Evolutionary conservation across 2,113 vertebrate genomes (phyloP), one percentile per base, ranked within the genome.

Genomic region (Engystomops pustulosus): DNA sequence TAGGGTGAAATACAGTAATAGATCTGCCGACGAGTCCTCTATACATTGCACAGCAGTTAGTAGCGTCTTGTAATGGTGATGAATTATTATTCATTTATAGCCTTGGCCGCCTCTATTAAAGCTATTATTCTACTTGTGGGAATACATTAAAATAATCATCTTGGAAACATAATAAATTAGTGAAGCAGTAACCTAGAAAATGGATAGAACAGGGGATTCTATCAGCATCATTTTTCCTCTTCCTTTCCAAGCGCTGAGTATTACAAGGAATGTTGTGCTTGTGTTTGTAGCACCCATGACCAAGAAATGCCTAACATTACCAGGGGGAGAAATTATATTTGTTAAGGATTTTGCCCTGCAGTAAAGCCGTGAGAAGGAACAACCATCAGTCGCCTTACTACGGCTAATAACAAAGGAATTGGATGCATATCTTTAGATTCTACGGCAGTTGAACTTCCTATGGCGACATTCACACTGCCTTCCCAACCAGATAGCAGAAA

Each of bases 101-200:
- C 18, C 20, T n/a, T 12, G 30, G 4, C 32, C 51, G 17, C 12
- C 4, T 14, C n/a, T 41, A 67, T 67, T 67, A 23, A 25, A 25
- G n/a, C 49, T 32, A 77, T 58, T 77, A 38, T 30, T 38, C 51
- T 36, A 5, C 49, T 38, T 55, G 10, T 51, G 30, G 36, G 17
- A 77, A 77, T 38, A 15, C 53, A 53, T 20, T 34, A 77, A 58
- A 20, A 38, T 60, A 41, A 60, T 60, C 41, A 23, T 51, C 18
- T 34, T 38, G n/a, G 53, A 77, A 58, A 77, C 51, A 36, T 76
- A 51, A 38, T 38, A 25, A 34, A 53, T 25, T 38, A 27, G n/a
- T 25, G 6, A 38, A 78, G 20, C 74, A 25, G 20, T 77, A 25
- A 30, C 34, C 32, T 58, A 34, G 74, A 77, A 38, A 58, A 77